Evolutionary conservation across 2,113 vertebrate species (phyloP), one percentile per base, ranked within the genome.

Genomic region (Podiceps cristatus): DNA sequence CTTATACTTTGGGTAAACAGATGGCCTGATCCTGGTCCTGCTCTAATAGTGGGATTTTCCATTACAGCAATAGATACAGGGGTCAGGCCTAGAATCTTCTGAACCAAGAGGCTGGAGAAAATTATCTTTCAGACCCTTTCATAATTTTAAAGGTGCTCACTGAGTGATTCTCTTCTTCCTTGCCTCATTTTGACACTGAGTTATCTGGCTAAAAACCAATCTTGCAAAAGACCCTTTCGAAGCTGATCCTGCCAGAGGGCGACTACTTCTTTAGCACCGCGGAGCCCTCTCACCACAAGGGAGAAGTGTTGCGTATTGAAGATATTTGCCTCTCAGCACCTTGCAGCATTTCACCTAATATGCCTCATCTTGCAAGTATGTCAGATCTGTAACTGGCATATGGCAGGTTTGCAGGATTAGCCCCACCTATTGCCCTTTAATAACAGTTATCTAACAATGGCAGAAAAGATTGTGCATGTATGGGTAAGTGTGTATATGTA

Each of bases 111-210:
- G n/a, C 35, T 73, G 42, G n/a, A 85, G 66, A 87, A 81, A 91
- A 85, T 82, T 20, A 25, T 89, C 83, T 87, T 84, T 93, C 60
- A 80, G 50, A 45, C 9, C 18, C 50, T 83, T 92, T 87, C 40
- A 59, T 92, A 95, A 78, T 86, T 96, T 89, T 89, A 44, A 81
- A 94, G 35, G 60, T 91, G 20, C 68, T 91, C 52, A 86, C 44
- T 7, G 45, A 73, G 50, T 86, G 63, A 80, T 93, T 86, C 49
- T 15, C 31, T 72, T 91, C 64, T 84, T 87, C 33, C 73, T 87
- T 64, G 18, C 64, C 35, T 91, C 66, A 64, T 89, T 95, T 87
- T 95, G 77, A 81, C 22, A 27, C 40, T 50, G 90, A 93, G 52
- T 77, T 93, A 68, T 80, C 80, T 93, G 59, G 47, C 58, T 95